Evolutionary conservation across 2,113 vertebrate species (phyloP).

Genomic region (Corvus hawaiiensis): DNA sequence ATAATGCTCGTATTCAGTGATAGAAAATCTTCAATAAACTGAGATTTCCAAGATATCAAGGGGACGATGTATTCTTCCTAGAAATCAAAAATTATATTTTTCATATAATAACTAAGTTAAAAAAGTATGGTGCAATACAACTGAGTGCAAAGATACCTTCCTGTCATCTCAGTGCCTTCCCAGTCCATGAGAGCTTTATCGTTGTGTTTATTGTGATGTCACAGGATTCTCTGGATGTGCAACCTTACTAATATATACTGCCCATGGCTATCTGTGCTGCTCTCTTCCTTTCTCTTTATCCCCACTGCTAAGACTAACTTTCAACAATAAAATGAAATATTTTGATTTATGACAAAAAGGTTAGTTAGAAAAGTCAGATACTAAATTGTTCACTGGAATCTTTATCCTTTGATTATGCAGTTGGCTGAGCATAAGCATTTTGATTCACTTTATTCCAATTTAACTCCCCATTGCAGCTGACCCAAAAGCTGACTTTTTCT

Average conservation of each 20-base stretch:
- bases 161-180: background rate
- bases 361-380: constrained; percentile 8
- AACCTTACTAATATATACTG: background rate
- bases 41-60: constrained; percentile 8
- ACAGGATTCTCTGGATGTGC: background rate
- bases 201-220: background rate
- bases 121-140: background rate
- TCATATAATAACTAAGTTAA: background rate
- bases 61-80: accelerated
- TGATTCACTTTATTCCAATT: constrained; percentile 35
- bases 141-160: background rate
- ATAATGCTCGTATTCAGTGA: background rate
- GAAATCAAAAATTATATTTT: background rate
- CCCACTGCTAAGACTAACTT: background rate
- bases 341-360: constrained; percentile 44
- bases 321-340: constrained; percentile 31
- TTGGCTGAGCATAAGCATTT: constrained; percentile 46
- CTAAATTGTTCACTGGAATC: constrained; percentile 36
- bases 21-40: background rate
- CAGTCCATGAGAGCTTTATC: background rate
- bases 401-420: constrained; percentile 44
- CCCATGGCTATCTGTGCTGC: background rate
- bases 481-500: constrained; percentile 16
- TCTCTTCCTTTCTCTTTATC: background rate
- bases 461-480: constrained; percentile 26